Evolutionary conservation across 2,113 vertebrate genomes (phyloP).

Genomic region (Rhadina sibilatrix): DNA sequence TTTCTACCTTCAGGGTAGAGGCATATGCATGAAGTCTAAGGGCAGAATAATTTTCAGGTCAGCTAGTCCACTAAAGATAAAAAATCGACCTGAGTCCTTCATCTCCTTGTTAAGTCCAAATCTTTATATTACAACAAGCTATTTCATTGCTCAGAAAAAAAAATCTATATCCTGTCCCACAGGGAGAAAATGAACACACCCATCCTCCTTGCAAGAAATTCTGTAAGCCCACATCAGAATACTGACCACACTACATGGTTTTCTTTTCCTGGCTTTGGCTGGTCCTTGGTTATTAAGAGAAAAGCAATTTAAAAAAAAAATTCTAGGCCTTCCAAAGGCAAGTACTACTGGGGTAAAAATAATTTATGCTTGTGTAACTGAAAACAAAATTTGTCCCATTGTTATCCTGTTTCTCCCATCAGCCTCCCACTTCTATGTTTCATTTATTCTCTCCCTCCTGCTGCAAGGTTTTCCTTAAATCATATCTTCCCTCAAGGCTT

Average conservation of each 20-base stretch:
- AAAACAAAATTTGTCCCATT: not conserved
- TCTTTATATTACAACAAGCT: not conserved
- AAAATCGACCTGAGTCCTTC: not conserved
- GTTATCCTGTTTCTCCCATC: not conserved
- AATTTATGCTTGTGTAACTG: not conserved
- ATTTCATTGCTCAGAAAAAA: not conserved
- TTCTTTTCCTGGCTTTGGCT: not conserved
- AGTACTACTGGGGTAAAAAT: not conserved
- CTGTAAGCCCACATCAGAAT: not conserved
- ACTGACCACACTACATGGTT: not conserved
- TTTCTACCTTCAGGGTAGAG: not conserved
- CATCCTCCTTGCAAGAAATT: not conserved
- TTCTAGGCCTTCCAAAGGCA: not conserved
- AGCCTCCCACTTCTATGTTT: not conserved
- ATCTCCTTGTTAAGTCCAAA: not conserved
- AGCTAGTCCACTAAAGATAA: not conserved
- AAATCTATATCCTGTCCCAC: not conserved
- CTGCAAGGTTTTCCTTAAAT: conserved; percentile 3
- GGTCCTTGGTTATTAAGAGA: not conserved
- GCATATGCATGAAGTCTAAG: not conserved
- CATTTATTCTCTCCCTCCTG: not conserved
- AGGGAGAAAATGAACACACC: not conserved
- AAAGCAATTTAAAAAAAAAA: not conserved
- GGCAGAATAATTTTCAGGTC: not conserved
- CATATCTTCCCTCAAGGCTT: not conserved